Percentiles rank a stretch among this genome's conserved stretches.
These are phyloP conservation scores for Embiotoca jacksoni DNA, from an alignment of 2,113 vertebrate genomes.

Conservation along the genomic window DNA sequence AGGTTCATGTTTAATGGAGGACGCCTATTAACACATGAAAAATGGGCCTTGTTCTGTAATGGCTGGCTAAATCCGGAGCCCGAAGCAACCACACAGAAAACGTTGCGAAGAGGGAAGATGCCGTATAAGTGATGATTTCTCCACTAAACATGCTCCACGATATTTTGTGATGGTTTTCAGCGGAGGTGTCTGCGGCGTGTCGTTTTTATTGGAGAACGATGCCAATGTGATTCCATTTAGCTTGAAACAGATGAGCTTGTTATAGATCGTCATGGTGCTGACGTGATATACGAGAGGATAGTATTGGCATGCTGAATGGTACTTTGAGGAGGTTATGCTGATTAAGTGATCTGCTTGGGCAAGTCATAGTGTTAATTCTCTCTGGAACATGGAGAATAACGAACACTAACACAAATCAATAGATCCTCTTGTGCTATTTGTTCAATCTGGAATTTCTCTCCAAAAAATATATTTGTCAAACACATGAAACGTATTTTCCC, in stretches of 20 bases:
- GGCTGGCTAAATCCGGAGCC: conserved; percentile 65
- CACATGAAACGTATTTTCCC: background rate
- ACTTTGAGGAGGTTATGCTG: conserved; percentile 20
- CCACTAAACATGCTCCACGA: conserved; percentile 34
- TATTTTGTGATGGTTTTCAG: conserved; percentile 41
- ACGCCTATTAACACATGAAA: conserved; percentile 73
- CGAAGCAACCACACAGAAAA: conserved; percentile 41
- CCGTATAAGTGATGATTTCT: conserved; percentile 51
- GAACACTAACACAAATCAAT: background rate
- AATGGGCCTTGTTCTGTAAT: conserved; percentile 62
- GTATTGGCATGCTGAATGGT: conserved; percentile 39
- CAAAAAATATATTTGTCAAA: background rate
- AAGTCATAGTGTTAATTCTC: conserved; percentile 26
- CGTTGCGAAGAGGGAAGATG: conserved; percentile 28
- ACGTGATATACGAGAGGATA: conserved; percentile 5
- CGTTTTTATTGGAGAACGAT: conserved; percentile 30
- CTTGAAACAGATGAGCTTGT: conserved; percentile 45
- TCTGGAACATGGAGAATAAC: conserved; percentile 27
- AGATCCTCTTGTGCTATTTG: background rate
- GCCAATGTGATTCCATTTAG: conserved; percentile 38
- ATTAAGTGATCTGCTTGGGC: conserved; percentile 34
- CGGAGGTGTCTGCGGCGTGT: conserved; percentile 30
- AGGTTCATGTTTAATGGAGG: conserved; percentile 76
- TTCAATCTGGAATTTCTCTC: background rate
- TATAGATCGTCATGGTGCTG: conserved; percentile 39